These are phyloP conservation scores for Trissolcus japonicus DNA, from an alignment of 2,888 invertebrate genomes.

Conservation along the genomic window DNA sequence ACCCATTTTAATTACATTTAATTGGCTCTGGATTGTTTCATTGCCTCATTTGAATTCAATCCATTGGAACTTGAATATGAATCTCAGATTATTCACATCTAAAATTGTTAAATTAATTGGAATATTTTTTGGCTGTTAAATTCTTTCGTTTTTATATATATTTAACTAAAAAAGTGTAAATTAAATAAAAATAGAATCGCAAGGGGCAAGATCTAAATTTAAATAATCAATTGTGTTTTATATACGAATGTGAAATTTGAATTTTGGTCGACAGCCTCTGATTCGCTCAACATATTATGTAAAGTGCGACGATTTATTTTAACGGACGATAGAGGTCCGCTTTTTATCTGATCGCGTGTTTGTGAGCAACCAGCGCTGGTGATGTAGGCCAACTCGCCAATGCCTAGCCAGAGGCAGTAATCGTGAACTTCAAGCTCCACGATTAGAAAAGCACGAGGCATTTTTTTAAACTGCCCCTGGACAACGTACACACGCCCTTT, in stretches of 20 bases:
- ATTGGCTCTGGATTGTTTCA: no score
- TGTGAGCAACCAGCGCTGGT: conserved; percentile 65
- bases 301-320: conserved; percentile 75
- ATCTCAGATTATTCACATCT: no score
- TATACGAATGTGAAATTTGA: conserved; percentile 36
- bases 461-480: conserved; percentile 63
- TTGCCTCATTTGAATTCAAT: no score
- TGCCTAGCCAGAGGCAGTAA: conserved; percentile 59
- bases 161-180: no score
- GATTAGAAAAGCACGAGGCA: conserved; percentile 65
- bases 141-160: no score
- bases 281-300: conserved; percentile 69
- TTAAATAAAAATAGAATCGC: no score
- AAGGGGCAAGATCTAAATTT: conserved; percentile 3
- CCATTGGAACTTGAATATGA: no score
- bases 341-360: conserved; percentile 74
- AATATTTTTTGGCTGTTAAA: no score
- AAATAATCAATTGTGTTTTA: conserved; percentile 33
- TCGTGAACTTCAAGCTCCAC: conserved; percentile 61
- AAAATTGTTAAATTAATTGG: no score
- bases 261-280: conserved; percentile 60
- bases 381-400: conserved; percentile 68
- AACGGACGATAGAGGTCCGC: conserved; percentile 68
- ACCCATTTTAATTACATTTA: no score
- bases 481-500: conserved; percentile 49